Evolutionary conservation across 2,888 invertebrate genomes (phyloP).

Genomic region (Ischnura elegans): DNA sequence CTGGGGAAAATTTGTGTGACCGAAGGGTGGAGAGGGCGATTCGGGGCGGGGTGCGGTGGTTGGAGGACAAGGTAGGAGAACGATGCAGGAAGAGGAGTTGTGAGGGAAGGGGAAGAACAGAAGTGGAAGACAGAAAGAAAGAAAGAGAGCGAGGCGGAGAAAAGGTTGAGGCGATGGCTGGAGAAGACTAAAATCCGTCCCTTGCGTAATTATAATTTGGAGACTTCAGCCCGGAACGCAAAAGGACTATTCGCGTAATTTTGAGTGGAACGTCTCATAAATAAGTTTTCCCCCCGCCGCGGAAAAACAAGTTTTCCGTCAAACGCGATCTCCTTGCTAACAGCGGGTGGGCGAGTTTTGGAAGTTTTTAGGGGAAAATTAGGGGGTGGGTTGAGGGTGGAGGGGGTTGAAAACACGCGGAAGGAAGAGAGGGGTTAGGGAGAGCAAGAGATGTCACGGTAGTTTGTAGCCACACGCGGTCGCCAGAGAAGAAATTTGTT

Average conservation of each 20-base stretch:
- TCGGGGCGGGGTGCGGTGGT: not conserved
- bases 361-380: not conserved
- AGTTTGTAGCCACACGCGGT: not conserved
- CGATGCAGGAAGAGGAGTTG: not conserved
- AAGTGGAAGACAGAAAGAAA: not conserved
- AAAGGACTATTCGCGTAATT: slow-evolving; percentile 54
- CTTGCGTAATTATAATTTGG: slow-evolving; percentile 61
- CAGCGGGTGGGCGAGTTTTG: slow-evolving; percentile 9
- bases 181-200: not conserved
- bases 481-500: not conserved
- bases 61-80: not conserved
- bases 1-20: not conserved
- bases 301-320: slow-evolving; percentile 67
- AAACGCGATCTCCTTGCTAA: slow-evolving; percentile 56
- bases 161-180: not conserved
- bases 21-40: not conserved
- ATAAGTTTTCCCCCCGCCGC: slow-evolving; percentile 48
- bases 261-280: slow-evolving; percentile 63
- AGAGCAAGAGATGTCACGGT: not conserved
- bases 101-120: not conserved
- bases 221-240: slow-evolving; percentile 48
- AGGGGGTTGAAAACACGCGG: too few relatives aligned
- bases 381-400: not conserved
- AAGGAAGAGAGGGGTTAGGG: not conserved
- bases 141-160: not conserved